Percentiles rank a stretch among this genome's conserved stretches.
Evolutionary conservation across 1,140 invertebrate genomes (phyloP).

Genomic region (Drosophila fuyamai): DNA sequence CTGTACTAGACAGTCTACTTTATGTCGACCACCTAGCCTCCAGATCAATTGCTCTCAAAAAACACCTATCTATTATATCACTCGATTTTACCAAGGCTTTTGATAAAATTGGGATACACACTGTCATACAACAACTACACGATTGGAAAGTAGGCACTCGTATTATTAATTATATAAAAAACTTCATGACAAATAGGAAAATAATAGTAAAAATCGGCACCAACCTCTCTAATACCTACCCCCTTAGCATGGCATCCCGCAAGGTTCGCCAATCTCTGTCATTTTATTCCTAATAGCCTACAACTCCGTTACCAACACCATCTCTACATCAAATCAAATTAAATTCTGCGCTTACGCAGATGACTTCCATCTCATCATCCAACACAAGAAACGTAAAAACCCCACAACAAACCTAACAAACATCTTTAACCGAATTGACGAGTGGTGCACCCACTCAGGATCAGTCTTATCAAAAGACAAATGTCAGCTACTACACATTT

Average conservation of each 20-base stretch:
- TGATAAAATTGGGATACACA: slow-evolving; percentile 5
- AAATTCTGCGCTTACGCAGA: too few species aligned
- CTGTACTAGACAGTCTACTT: slow-evolving; percentile 27
- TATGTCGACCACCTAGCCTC: slow-evolving; percentile 1
- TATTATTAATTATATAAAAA: slow-evolving; percentile 4
- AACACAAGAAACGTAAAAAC: too few species aligned
- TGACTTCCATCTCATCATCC: too few species aligned
- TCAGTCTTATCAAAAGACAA: neutral
- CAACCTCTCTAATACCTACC: neutral
- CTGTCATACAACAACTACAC: neutral
- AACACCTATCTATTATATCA: slow-evolving; percentile 10
- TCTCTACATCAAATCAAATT: too few species aligned
- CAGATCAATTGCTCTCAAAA: slow-evolving; percentile 7
- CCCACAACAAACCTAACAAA: too few species aligned
- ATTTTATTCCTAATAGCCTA: too few species aligned
- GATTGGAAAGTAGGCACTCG: slow-evolving; percentile 2
- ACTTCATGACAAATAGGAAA: slow-evolving; percentile 9
- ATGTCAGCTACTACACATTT: neutral
- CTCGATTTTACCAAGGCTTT: slow-evolving; percentile 12
- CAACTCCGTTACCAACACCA: too few species aligned
- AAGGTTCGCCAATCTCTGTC: too few species aligned
- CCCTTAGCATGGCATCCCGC: too few species aligned
- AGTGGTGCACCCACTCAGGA: neutral
- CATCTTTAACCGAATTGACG: too few species aligned
- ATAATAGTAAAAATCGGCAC: neutral